Conservation (phyloP, 2,888 invertebrate species). For the Harpagoxenus sublaevis region DNA sequence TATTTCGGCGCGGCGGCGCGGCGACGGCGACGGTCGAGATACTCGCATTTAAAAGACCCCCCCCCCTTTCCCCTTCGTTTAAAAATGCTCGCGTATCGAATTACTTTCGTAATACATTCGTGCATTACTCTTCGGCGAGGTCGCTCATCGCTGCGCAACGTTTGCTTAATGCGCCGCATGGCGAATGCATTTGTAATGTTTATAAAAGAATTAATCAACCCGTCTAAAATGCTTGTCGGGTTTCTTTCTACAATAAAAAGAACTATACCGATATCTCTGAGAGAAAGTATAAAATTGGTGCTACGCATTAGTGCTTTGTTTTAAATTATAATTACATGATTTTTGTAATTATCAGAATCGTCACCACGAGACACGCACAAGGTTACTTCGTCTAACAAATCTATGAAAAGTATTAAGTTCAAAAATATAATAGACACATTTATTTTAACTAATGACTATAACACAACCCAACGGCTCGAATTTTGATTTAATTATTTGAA, state of each 20-base stretch:
- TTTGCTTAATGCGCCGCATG: constrained; percentile 24
- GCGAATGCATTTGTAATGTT: constrained; percentile 28
- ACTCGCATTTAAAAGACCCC: constrained; percentile 16
- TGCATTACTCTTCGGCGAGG: constrained; percentile 31
- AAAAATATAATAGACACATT: neutral
- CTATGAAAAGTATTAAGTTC: neutral
- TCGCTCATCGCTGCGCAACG: constrained; percentile 13
- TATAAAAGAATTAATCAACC: constrained; percentile 43
- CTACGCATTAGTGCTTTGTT: neutral
- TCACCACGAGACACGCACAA: neutral
- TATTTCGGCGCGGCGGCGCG: neutral
- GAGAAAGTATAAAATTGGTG: constrained; percentile 14
- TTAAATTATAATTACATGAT: neutral
- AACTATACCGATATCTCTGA: neutral
- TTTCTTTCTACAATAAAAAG: neutral
- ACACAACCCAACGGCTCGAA: no score
- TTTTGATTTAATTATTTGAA: no score
- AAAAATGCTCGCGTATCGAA: constrained; percentile 32
- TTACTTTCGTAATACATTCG: constrained; percentile 13
- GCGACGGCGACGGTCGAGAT: neutral
- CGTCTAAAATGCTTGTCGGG: neutral
- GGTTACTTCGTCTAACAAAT: neutral
- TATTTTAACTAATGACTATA: no score
- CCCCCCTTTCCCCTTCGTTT: neutral
- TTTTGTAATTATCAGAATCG: neutral